Base-by-base conservation (phyloP, 1,140 invertebrate genomes). In the Calliphora vicina region DNA sequence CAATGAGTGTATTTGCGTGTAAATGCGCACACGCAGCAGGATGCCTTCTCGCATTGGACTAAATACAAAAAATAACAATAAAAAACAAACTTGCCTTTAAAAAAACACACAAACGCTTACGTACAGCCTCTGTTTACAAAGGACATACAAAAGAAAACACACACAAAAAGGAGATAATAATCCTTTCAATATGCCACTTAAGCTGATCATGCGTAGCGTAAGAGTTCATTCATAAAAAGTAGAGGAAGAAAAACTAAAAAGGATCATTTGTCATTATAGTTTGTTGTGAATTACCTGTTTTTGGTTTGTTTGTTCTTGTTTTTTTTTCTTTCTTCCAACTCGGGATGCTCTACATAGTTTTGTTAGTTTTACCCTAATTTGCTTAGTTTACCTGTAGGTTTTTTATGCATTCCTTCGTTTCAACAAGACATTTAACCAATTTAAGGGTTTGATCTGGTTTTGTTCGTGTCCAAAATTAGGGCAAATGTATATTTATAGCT, bases 141-240 rank as follows among this genome's bases (percentile, higher is more conserved):
- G 27, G 61, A 26, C 25, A 57, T 6, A 23, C 20, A 67, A 20
- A 67, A 10, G 17, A 50, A 26, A n/a, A 57, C 42, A 80, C 23
- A 27, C 35, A 23, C 12, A 80, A 8, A 71, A 67, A 27, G 26
- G 27, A 82, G 27, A 85, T 83, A 82, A 84, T 89, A 89, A 89
- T 89, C 86, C 86, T 87, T 88, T 88, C 87, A 88, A 84, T 88
- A 86, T 81, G 87, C 87, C 87, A 86, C 87, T 88, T 88, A 89
- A 88, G 87, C 88, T 85, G 88, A 89, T 89, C 88, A 88, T 84
- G 84, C 85, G 81, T 85, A 82, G 84, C 85, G 84, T 15, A 57
- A 26, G 23, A 76, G 25, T 50, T 61, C 82, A 42, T 82, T 82
- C 67, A 72, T 57, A 61, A 25, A 25, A 67, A 72, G 2, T 2